Evolutionary conservation across 2,888 invertebrate species (phyloP).

Genomic region (Phyto melanocephala): DNA sequence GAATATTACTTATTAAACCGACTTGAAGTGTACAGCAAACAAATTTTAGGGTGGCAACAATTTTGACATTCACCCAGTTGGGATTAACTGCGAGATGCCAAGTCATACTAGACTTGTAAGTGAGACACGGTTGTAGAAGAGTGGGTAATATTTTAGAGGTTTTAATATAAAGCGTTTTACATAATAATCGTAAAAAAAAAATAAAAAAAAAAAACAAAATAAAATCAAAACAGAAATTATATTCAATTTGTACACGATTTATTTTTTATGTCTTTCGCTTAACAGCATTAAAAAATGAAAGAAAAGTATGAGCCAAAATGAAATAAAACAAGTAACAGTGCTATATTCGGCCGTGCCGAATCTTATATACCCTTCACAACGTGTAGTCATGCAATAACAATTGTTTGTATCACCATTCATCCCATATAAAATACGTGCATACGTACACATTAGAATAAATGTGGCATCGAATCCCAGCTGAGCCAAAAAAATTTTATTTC

Average conservation of each 20-base stretch:
- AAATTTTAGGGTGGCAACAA: constrained; percentile 55
- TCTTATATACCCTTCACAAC: too few relatives aligned
- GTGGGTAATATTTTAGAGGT: constrained; percentile 20
- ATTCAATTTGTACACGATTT: constrained; percentile 78
- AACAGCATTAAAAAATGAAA: constrained; percentile 18
- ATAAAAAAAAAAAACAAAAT: constrained; percentile 45
- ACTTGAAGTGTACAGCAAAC: constrained; percentile 16
- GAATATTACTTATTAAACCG: constrained; percentile 25
- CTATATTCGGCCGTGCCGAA: too few relatives aligned
- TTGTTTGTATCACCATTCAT: too few relatives aligned
- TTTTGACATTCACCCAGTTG: constrained; percentile 45
- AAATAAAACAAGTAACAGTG: too few relatives aligned
- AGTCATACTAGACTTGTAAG: constrained; percentile 49
- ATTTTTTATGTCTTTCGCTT: constrained; percentile 66
- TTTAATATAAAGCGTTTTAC: constrained; percentile 58
- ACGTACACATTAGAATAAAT: too few relatives aligned
- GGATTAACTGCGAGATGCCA: constrained; percentile 41
- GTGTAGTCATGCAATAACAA: too few relatives aligned
- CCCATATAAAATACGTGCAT: too few relatives aligned
- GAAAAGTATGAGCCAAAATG: constrained; percentile 35
- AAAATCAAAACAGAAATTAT: constrained; percentile 76
- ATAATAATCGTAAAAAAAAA: constrained; percentile 72
- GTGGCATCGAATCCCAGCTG: too few relatives aligned
- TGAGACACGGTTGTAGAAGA: not conserved
- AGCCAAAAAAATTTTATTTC: too few relatives aligned